A percentile compares a stretch with the other conserved stretches of the same genome.
phyloP scores from a whole-genome alignment of 2,888 invertebrate species.

The Agrotis ipsilon region DNA sequence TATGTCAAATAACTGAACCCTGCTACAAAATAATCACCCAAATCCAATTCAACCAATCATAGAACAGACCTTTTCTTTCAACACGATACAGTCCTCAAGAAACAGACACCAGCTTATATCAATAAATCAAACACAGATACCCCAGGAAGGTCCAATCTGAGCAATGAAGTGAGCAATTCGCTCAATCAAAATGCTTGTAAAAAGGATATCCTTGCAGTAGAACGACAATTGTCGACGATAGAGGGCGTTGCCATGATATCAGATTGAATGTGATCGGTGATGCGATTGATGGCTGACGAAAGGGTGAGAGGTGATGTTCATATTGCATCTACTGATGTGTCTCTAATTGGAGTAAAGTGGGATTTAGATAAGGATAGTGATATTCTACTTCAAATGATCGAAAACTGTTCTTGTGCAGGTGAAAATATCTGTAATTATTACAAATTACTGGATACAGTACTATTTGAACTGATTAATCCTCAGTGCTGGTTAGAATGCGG shows the following conservation, averaged over 20 bases:
- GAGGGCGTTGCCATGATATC: slow-evolving; percentile 78
- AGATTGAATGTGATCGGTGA: slow-evolving; percentile 56
- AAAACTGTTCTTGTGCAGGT: too few species aligned
- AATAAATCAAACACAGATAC: slow-evolving; percentile 51
- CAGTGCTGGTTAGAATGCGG: too few species aligned
- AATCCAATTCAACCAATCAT: slow-evolving; percentile 15
- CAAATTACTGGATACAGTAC: too few species aligned
- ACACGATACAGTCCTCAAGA: slow-evolving; percentile 14
- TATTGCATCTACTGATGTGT: slow-evolving; percentile 6
- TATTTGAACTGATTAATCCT: too few species aligned
- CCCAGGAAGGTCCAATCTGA: slow-evolving; percentile 68
- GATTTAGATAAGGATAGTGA: neutral
- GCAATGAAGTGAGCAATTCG: slow-evolving; percentile 77
- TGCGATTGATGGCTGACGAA: slow-evolving; percentile 54
- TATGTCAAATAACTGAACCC: neutral
- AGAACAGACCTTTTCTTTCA: neutral
- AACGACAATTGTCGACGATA: slow-evolving; percentile 57
- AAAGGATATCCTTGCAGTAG: slow-evolving; percentile 79
- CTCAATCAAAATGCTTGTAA: slow-evolving; percentile 79
- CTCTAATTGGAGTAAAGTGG: neutral
- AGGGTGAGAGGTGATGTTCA: slow-evolving; percentile 35
- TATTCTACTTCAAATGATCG: neutral
- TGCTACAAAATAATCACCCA: neutral
- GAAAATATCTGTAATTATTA: too few species aligned
- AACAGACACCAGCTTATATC: slow-evolving; percentile 19